Evolutionary conservation across 2,797 vertebrate genomes (phyloP).

Genomic region (Chaetodon trifasciatus): DNA sequence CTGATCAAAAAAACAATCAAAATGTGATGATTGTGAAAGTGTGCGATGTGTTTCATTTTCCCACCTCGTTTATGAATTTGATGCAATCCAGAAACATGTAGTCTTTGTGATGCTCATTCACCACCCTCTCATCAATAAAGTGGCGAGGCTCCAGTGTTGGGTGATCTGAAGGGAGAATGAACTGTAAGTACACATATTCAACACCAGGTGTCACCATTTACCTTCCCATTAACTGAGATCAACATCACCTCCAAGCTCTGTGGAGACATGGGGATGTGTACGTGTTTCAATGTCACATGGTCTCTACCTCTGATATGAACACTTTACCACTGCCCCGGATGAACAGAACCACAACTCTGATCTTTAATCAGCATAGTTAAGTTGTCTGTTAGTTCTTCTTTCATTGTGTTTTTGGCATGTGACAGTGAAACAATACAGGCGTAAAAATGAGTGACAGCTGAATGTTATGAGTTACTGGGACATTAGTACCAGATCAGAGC

Average conservation of each 20-base stretch:
- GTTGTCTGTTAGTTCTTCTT: neutral
- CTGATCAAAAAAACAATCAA: neutral
- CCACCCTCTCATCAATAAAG: constrained; percentile 94
- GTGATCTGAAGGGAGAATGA: constrained; percentile 86
- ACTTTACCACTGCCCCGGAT: neutral
- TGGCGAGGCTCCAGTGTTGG: constrained; percentile 93
- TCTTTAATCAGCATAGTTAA: neutral
- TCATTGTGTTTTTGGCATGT: neutral
- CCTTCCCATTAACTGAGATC: neutral
- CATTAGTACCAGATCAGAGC: neutral
- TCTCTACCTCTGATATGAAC: neutral
- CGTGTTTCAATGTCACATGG: neutral
- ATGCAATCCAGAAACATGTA: constrained; percentile 98
- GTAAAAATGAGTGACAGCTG: neutral
- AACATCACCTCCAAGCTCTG: too few species aligned
- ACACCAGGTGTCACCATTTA: constrained; percentile 49
- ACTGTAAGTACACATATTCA: constrained; percentile 20
- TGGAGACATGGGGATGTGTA: neutral
- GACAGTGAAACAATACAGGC: neutral
- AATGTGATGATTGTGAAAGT: neutral
- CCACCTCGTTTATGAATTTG: constrained; percentile 98
- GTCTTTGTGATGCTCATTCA: constrained; percentile 94
- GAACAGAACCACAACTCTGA: neutral
- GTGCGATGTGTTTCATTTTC: neutral
- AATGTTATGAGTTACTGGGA: neutral